These are phyloP conservation scores for Zaprionus bogoriensis DNA, from an alignment of 2,888 invertebrate genomes.

Conservation along the genomic window DNA sequence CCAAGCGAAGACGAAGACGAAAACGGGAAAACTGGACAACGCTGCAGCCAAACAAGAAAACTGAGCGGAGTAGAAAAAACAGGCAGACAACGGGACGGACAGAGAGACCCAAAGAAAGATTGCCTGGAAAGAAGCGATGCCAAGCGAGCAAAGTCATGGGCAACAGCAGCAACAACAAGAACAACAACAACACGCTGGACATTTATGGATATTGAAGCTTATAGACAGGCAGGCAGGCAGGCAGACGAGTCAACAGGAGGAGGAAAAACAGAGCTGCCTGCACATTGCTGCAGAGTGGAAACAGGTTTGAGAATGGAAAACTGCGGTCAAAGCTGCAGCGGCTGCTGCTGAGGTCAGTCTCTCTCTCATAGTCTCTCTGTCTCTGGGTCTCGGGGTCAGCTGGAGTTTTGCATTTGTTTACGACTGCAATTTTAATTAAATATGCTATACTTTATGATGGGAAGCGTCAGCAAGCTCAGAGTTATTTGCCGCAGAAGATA, in stretches of 20 bases:
- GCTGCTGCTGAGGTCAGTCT: conserved; percentile 54
- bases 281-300: neutral
- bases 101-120: conserved; percentile 19
- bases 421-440: conserved; percentile 51
- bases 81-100: conserved; percentile 8
- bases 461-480: neutral
- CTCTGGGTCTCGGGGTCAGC: conserved; percentile 37
- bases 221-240: conserved; percentile 59
- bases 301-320: conserved; percentile 38
- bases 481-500: too few species aligned
- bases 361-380: conserved; percentile 5
- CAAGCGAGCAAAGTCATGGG: conserved; percentile 64
- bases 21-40: conserved; percentile 48
- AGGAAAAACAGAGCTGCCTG: neutral
- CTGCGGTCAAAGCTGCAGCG: conserved; percentile 28
- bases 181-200: conserved; percentile 63
- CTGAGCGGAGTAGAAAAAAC: conserved; percentile 4
- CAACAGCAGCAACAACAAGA: too few species aligned
- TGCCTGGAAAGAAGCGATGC: conserved; percentile 43
- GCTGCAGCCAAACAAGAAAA: conserved; percentile 22
- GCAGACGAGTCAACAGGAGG: neutral
- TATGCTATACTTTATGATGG: conserved; percentile 11
- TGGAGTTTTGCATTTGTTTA: conserved; percentile 33
- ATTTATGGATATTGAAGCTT: conserved; percentile 78
- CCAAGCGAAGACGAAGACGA: conserved; percentile 48